phyloP scores from a whole-genome alignment of 2,113 vertebrate species.

The Parus major region DNA sequence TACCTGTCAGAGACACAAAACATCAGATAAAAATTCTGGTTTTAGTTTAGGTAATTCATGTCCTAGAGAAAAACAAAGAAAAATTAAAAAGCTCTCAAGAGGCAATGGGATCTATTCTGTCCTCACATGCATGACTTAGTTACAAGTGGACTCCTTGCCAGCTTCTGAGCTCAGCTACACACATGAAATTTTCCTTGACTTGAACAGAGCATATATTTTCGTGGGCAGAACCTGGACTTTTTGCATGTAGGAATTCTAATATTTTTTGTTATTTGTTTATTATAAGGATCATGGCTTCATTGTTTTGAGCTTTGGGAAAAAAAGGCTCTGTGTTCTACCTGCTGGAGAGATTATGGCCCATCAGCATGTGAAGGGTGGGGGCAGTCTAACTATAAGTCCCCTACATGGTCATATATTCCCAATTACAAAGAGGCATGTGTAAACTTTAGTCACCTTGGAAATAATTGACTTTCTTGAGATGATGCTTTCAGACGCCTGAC shows the following conservation, averaged over 20 bases:
- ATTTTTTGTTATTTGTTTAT: not conserved
- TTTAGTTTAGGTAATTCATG: not conserved
- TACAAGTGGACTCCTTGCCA: constrained; percentile 23
- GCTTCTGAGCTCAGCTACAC: not conserved
- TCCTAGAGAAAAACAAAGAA: constrained; percentile 20
- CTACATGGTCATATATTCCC: rapidly evolving
- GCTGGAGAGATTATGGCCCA: rapidly evolving
- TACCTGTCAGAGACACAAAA: not conserved
- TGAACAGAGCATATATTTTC: not conserved
- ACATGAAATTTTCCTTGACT: constrained; percentile 16
- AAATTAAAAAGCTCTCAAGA: constrained; percentile 23
- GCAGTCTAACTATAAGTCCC: not conserved
- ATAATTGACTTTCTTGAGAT: not conserved
- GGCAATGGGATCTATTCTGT: constrained; percentile 37
- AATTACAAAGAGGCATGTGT: rapidly evolving
- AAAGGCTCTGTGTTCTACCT: not conserved
- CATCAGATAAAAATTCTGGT: not conserved
- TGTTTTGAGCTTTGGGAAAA: not conserved
- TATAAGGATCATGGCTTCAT: not conserved
- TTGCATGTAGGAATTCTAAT: not conserved
- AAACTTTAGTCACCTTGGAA: not conserved
- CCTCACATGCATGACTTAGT: not conserved
- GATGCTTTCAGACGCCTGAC: not conserved
- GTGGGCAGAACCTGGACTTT: not conserved
- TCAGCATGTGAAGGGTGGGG: not conserved